Conservation (phyloP, 2,888 invertebrate genomes). For the Erynnis tages region DNA sequence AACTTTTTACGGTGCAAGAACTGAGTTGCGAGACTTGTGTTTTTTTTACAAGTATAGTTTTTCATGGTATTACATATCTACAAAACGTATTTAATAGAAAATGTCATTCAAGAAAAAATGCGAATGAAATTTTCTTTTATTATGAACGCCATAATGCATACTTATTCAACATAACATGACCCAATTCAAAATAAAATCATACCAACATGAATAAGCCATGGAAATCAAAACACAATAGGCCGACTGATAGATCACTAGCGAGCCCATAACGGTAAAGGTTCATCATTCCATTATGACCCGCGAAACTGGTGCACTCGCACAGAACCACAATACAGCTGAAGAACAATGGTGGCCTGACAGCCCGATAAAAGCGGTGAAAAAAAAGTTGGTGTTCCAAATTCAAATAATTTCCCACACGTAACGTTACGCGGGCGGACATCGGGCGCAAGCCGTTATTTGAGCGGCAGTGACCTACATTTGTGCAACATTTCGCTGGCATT, state of each 20-base stretch:
- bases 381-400: slow-evolving; percentile 73
- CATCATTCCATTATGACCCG: slow-evolving; percentile 40
- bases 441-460: slow-evolving; percentile 77
- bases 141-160: no score
- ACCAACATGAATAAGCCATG: slow-evolving; percentile 10
- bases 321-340: slow-evolving; percentile 58
- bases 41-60: no score
- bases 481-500: slow-evolving; percentile 59
- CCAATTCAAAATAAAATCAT: no score
- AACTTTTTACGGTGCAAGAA: no score
- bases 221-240: slow-evolving; percentile 25
- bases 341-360: slow-evolving; percentile 65
- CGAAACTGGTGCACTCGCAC: slow-evolving; percentile 57
- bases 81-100: no score
- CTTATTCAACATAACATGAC: no score
- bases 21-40: no score
- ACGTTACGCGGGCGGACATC: slow-evolving; percentile 80
- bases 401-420: slow-evolving; percentile 81
- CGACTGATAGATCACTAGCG: slow-evolving; percentile 23
- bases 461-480: slow-evolving; percentile 77
- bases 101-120: no score
- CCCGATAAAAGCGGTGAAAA: slow-evolving; percentile 66
- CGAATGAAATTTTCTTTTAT: no score
- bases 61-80: no score
- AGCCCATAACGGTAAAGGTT: slow-evolving; percentile 38